Evolutionary conservation across 2,113 vertebrate genomes (phyloP), one percentile per base, ranked within the genome.

Genomic region (Mixornis gularis): DNA sequence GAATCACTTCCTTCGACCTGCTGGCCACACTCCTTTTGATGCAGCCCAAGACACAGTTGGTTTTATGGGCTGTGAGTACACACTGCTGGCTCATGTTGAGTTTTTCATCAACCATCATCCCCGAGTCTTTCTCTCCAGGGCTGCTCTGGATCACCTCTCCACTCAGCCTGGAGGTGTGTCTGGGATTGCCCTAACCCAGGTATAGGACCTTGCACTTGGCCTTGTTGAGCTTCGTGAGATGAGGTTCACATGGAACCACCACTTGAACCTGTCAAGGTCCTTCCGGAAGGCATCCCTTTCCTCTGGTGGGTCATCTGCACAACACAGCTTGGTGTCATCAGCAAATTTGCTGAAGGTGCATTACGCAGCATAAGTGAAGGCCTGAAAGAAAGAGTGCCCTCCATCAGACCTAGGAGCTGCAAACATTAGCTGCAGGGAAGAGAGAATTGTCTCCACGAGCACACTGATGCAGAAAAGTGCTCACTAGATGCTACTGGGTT

Each of bases 1-100:
- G 16, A 58, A 44, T 52, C 22, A 46, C 11, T 29, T 38, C 27
- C 16, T 66, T 44, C 0, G 0, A n/a, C n/a, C 38, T 66, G 19
- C 60, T 66, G 52, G 8, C 38, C 38, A 52, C 10, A 4, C 2
- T 59, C 2, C 22, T 80, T 17, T 66, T 66, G 27, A 40, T 40
- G 13, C 11, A 46, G 52, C 19, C 32, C 11, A 21, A 24, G 29
- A 30, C 13, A 44, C 2, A 2, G 38, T 1, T 65, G 38, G 7
- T 32, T 59, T 59, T 38, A 26, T 17, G 13, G 52, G n/a, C 44
- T 73, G 24, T 0, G 0, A 40, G 13, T 44, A 27, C n/a, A 52
- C 19, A 10, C 13, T 59, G 29, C 13, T 20, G 25, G 11, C 9
- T 81, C 29, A 21, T 6, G 13, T 10, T 26, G 60, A 52, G 29